A percentile compares a stretch with the other conserved stretches of the same genome.
Conservation (phyloP, 2,888 invertebrate species). For the Rhamnusium bicolor region DNA sequence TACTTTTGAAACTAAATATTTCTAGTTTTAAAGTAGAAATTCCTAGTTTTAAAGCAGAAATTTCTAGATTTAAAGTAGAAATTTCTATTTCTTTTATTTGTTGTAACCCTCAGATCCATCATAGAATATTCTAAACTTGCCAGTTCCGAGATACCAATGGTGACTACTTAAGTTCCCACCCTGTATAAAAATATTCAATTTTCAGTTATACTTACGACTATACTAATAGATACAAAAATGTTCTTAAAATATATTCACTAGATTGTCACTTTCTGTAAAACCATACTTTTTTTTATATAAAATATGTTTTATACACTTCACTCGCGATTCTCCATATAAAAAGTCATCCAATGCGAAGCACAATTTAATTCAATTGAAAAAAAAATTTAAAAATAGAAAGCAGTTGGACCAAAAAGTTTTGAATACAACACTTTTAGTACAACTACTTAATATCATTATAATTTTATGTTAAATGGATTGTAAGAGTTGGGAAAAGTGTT, state of each 20-base stretch:
- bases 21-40: no score
- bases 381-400: not conserved
- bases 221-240: not conserved
- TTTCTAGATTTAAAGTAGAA: no score
- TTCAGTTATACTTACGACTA: not conserved
- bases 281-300: no score
- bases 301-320: not conserved
- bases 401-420: conserved; percentile 3
- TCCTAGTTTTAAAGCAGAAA: no score
- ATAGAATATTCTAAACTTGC: no score
- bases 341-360: not conserved
- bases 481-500: not conserved
- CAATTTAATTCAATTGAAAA: no score
- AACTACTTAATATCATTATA: conserved; percentile 24
- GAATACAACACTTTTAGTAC: not conserved
- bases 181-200: no score
- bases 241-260: not conserved
- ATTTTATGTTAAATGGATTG: not conserved
- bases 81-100: no score
- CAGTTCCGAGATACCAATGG: no score
- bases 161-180: no score
- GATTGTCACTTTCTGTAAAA: not conserved
- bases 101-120: no score
- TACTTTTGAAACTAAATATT: no score
- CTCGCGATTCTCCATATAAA: not conserved